Conservation (phyloP, 2,888 invertebrate genomes). For the Thelaira solivaga region DNA sequence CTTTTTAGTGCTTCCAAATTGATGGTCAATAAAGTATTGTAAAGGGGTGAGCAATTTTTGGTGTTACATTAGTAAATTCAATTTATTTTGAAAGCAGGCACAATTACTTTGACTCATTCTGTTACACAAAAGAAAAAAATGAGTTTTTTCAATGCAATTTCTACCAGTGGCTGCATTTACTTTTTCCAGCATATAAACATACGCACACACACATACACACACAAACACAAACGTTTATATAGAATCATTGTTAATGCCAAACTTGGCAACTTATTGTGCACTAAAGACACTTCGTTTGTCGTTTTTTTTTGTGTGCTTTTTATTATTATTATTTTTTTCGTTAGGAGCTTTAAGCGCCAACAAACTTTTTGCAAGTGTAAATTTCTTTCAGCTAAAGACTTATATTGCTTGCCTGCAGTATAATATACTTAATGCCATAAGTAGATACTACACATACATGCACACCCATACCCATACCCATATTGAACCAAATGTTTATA, state of each 20-base stretch:
- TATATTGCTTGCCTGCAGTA: slow-evolving; percentile 61
- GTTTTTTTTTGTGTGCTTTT: slow-evolving; percentile 31
- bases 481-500: not conserved
- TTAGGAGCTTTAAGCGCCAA: slow-evolving; percentile 57
- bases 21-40: too few relatives aligned
- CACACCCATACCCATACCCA: not conserved
- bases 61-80: too few relatives aligned
- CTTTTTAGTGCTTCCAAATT: too few relatives aligned
- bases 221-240: slow-evolving; percentile 53
- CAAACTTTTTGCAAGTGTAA: slow-evolving; percentile 61
- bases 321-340: too few relatives aligned
- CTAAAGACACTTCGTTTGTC: slow-evolving; percentile 53
- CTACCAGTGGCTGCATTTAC: not conserved
- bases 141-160: slow-evolving; percentile 18
- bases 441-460: slow-evolving; percentile 1
- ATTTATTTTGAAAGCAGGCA: too few relatives aligned
- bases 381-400: slow-evolving; percentile 60
- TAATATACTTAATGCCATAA: slow-evolving; percentile 49
- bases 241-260: slow-evolving; percentile 68
- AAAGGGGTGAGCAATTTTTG: too few relatives aligned
- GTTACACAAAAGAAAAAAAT: not conserved
- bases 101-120: slow-evolving; percentile 6
- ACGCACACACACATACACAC: slow-evolving; percentile 67
- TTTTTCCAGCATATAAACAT: slow-evolving; percentile 63
- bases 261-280: slow-evolving; percentile 68